Conservation (phyloP, 1,140 invertebrate genomes). For the Drosophila jambulina region DNA sequence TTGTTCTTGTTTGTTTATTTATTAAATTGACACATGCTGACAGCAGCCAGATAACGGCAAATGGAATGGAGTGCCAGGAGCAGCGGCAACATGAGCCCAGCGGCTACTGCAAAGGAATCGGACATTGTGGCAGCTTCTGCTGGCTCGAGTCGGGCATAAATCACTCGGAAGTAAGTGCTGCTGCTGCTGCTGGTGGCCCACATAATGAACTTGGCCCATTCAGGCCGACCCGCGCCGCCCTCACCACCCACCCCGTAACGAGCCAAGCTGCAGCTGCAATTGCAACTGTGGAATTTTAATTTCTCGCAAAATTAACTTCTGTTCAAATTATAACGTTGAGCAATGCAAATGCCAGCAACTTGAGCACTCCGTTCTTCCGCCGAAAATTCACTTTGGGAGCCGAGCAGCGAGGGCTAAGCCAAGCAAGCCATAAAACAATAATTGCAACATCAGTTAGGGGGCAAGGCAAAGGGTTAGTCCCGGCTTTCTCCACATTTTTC, state of each 20-base stretch:
- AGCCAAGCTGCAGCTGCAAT: constrained; percentile 41
- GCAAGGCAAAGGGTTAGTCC: constrained; percentile 39
- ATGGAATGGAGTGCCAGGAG: constrained; percentile 52
- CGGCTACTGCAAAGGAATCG: constrained; percentile 38
- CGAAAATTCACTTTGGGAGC: constrained; percentile 28
- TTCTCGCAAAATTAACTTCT: constrained; percentile 79
- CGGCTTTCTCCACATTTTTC: constrained; percentile 1
- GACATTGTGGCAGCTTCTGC: constrained; percentile 45
- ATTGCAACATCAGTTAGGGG: constrained; percentile 72
- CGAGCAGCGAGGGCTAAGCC: constrained; percentile 31
- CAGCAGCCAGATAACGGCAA: constrained; percentile 63
- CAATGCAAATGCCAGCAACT: constrained; percentile 68
- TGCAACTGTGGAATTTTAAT: constrained; percentile 70
- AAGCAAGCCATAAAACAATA: constrained; percentile 77
- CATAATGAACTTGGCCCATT: constrained; percentile 59
- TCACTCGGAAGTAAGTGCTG: constrained; percentile 63
- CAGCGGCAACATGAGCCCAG: constrained; percentile 15
- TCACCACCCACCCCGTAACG: constrained; percentile 9
- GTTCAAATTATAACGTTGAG: constrained; percentile 66
- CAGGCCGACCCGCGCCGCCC: neutral
- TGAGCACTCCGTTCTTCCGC: constrained; percentile 17
- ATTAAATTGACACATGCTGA: constrained; percentile 81
- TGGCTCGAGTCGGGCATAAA: constrained; percentile 58
- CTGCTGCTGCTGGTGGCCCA: constrained; percentile 43
- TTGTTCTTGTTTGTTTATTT: constrained; percentile 76